These are phyloP conservation scores for Apostichopus parvimensis DNA, from an alignment of 35 echinoderm and acorn worm species.

Conservation along the genomic window DNA sequence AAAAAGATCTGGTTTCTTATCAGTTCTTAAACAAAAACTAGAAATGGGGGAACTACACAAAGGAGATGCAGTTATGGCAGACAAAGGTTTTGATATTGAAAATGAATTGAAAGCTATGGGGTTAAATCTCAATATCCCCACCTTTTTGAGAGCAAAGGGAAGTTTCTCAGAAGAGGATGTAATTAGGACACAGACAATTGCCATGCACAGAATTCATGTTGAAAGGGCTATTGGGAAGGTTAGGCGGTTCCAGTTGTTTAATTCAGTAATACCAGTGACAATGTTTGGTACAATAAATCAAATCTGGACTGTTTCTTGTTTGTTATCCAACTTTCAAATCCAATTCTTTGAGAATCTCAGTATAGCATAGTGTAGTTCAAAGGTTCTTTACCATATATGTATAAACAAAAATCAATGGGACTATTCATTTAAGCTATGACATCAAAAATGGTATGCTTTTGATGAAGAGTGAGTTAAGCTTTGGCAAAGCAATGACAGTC, in stretches of 20 bases:
- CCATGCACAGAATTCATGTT: conserved; percentile 32
- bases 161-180: conserved; percentile 14
- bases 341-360: no score
- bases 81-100: conserved; percentile 30
- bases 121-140: conserved; percentile 3
- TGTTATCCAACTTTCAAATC: no score
- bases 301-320: no score
- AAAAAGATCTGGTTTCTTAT: conserved; percentile 30
- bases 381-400: no score
- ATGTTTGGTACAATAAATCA: no score
- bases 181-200: neutral
- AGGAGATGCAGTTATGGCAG: conserved; percentile 25
- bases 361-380: no score
- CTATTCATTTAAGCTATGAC: no score
- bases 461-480: no score
- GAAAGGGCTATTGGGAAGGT: conserved; percentile 41
- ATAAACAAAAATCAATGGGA: no score
- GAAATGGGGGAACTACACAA: neutral
- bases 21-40: neutral
- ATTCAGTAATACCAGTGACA: no score
- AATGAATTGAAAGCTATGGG: neutral
- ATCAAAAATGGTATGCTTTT: no score
- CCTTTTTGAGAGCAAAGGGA: conserved; percentile 33
- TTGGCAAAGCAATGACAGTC: no score
- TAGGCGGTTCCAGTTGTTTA: neutral